phyloP scores from a whole-genome alignment of 2,113 vertebrate genomes.

The Entomyzon cyanotis region DNA sequence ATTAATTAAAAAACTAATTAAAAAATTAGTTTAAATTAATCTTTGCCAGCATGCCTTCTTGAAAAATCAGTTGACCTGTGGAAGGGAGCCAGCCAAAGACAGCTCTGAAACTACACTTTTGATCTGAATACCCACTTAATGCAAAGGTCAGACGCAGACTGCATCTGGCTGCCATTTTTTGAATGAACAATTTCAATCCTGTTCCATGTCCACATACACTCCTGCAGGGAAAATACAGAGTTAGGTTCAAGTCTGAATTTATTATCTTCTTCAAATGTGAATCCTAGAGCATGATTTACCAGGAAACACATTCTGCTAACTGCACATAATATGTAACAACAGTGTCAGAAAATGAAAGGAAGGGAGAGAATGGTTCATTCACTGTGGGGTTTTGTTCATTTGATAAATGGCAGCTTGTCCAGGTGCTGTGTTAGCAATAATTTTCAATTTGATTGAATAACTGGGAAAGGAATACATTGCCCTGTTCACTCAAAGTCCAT shows the following conservation, averaged over 20 bases:
- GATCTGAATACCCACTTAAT: neutral
- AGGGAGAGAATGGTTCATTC: neutral
- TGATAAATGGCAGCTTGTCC: neutral
- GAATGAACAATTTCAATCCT: neutral
- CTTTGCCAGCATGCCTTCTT: neutral
- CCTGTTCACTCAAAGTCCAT: neutral
- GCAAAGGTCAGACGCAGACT: neutral
- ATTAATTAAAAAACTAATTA: neutral
- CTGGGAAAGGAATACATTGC: neutral
- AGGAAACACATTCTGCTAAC: neutral
- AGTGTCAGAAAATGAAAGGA: neutral
- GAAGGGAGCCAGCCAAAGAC: neutral
- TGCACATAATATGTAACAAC: neutral
- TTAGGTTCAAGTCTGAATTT: neutral
- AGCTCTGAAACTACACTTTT: neutral
- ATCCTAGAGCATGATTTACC: neutral
- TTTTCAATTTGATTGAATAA: neutral
- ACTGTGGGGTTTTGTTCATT: neutral
- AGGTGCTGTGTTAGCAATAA: neutral
- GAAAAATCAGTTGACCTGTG: neutral
- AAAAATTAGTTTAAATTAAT: neutral
- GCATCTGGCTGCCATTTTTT: neutral
- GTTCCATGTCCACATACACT: neutral
- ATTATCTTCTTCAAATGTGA: neutral
- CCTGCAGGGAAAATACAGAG: neutral